A percentile compares a stretch with the other conserved stretches of the same genome.
These are phyloP conservation scores for Pterobdella sp. DNA, from an alignment of 2,888 invertebrate genomes.

Conservation along the genomic window DNA sequence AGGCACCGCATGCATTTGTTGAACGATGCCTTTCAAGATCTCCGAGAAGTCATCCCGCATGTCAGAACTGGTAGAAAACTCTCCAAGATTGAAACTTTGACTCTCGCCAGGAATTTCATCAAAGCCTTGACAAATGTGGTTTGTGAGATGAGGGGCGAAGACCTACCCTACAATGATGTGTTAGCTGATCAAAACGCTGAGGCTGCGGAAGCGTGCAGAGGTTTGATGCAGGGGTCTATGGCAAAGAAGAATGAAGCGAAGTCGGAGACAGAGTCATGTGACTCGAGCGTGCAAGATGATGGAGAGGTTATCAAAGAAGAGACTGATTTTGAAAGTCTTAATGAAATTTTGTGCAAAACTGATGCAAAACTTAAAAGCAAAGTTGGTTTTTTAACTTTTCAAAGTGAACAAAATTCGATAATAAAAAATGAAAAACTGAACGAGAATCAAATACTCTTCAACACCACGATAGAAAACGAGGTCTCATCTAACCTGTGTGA, in stretches of 20 bases:
- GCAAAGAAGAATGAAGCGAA: not conserved
- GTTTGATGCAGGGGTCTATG: not conserved
- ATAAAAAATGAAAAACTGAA: too few relatives aligned
- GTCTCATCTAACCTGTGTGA: too few relatives aligned
- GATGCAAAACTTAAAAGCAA: too few relatives aligned
- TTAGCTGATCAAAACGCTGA: constrained; percentile 20
- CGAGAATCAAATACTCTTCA: too few relatives aligned
- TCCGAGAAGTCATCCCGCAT: constrained; percentile 76
- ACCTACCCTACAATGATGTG: constrained; percentile 58
- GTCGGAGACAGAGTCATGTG: not conserved
- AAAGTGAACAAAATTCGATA: too few relatives aligned
- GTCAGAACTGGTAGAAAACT: constrained; percentile 74
- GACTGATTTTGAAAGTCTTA: not conserved
- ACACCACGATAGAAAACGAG: too few relatives aligned
- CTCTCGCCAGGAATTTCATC: constrained; percentile 79
- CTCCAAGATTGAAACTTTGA: constrained; percentile 79
- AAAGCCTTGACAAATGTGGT: constrained; percentile 79
- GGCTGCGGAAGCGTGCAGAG: not conserved
- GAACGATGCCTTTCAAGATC: constrained; percentile 80
- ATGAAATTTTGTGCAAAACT: too few relatives aligned
- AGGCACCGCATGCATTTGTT: constrained; percentile 84
- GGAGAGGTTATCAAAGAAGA: not conserved
- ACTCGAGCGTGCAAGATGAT: constrained; percentile 1
- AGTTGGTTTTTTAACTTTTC: too few relatives aligned
- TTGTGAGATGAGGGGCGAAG: constrained; percentile 69